Conservation (phyloP, 2,797 vertebrate genomes). For the Monodelphis domestica region DNA sequence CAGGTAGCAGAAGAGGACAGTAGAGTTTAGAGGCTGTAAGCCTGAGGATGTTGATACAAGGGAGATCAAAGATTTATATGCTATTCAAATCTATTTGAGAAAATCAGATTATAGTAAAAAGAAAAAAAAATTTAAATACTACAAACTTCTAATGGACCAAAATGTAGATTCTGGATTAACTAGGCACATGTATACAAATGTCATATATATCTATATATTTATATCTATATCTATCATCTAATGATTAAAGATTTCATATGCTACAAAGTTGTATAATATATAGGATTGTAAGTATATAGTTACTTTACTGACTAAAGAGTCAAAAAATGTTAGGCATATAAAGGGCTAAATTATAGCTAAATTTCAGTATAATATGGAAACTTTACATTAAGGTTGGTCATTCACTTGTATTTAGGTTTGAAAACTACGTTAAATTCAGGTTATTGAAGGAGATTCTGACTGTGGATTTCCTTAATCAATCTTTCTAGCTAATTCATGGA, state of each 20-base stretch:
- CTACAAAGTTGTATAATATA: background rate
- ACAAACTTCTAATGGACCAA: background rate
- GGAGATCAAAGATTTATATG: background rate
- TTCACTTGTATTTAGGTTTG: background rate
- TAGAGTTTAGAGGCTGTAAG: background rate
- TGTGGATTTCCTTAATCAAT: background rate
- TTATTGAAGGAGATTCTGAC: background rate
- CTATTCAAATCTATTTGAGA: background rate
- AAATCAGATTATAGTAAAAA: background rate
- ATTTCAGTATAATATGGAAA: background rate
- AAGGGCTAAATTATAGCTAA: background rate
- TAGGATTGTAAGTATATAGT: background rate
- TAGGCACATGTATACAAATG: too few relatives aligned
- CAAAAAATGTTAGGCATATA: background rate
- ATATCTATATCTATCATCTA: too few relatives aligned
- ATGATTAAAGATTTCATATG: background rate
- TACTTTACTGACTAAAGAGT: background rate
- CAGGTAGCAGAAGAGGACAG: background rate
- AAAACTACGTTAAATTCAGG: background rate
- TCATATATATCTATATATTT: too few relatives aligned
- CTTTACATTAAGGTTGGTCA: background rate
- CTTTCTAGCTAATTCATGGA: constrained; percentile 20
- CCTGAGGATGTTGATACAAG: background rate
- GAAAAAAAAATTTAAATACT: background rate
- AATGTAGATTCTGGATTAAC: too few relatives aligned